These are phyloP conservation scores for Callorhinus ursinus DNA, from an alignment of 2,113 vertebrate species.

Conservation along the genomic window DNA sequence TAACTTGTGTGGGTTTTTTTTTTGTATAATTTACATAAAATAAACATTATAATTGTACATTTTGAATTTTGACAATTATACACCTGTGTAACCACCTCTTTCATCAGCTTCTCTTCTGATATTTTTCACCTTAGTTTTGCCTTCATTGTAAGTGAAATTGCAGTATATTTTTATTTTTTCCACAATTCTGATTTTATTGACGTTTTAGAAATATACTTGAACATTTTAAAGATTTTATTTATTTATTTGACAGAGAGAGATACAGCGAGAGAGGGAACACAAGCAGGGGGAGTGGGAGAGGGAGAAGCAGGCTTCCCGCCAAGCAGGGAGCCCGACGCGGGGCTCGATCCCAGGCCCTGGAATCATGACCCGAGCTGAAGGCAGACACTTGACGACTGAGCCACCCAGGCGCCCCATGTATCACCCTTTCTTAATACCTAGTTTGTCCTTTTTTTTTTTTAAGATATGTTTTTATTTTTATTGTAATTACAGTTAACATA, in stretches of 20 bases:
- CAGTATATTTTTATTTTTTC: not conserved
- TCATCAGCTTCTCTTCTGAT: not conserved
- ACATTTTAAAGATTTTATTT: not conserved
- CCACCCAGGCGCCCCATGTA: not conserved
- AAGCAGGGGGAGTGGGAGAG: too few species aligned
- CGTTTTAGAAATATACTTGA: not conserved
- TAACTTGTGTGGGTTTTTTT: not conserved
- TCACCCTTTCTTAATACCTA: not conserved
- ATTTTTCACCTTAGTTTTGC: not conserved
- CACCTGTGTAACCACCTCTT: not conserved
- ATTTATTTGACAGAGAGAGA: too few species aligned
- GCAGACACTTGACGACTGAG: too few species aligned
- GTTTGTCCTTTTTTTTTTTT: not conserved
- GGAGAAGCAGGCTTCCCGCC: too few species aligned
- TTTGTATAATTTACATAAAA: not conserved
- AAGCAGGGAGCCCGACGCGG: too few species aligned
- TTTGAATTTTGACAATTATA: not conserved
- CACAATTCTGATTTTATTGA: not conserved
- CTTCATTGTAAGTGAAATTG: not conserved
- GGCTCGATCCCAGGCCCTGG: too few species aligned
- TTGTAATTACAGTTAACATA: not conserved
- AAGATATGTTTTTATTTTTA: not conserved
- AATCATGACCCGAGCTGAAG: too few species aligned
- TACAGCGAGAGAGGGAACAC: too few species aligned
- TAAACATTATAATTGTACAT: not conserved